Evolutionary conservation across 53 echinoderm and acorn worm species (phyloP), one percentile per base, ranked within the genome.

Genomic region (Zoroaster sp.): DNA sequence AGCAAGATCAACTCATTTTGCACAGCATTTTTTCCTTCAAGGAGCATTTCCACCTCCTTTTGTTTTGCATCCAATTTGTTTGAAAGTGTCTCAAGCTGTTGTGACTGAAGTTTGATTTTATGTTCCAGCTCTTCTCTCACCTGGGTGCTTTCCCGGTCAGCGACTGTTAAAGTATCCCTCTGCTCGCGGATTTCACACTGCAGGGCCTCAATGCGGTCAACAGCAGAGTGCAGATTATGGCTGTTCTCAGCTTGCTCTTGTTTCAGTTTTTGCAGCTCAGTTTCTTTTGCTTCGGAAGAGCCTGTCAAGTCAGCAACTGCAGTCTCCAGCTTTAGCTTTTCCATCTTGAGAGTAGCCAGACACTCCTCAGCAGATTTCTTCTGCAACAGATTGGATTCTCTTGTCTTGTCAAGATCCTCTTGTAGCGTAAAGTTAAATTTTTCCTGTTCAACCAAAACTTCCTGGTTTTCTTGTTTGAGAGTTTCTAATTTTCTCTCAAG

Each of bases 121-220:
- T 43, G 35, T 66, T 91, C 91, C 36, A 94, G 83, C 55, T 94
- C 94, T 67, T 45, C 49, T 59, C 94, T 80, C 14, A 87, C 73
- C 4, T 88, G 53, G 28, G 40, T 40, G 70, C 76, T 66, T 32
- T 91, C 94, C 25, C 20, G 83, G 30, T 94, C 88, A 31, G 94
- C 94, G 38, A 76, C 66, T 52, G 68, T 66, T 38, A 55, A 55
- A 35, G 77, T 44, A 55, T 94, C 94, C 39, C 76, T 40, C 17
- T 83, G 83, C 40, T 94, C 88, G 5, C 83, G 74, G 10, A 83
- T 33, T 43, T 91, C 90, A 68, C 73, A 69, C 71, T 88, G 91
- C 31, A 91, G 83, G 21, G 37, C 78, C n/a, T 90, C 78, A 32
- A 87, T 94, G 31, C 47, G 81, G 2, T 86, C 68, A 13, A 35